Percentiles rank a stretch among this genome's conserved stretches.
Conservation (phyloP, 2,888 invertebrate species). For the Scaptodrosophila latifasciaeformis region DNA sequence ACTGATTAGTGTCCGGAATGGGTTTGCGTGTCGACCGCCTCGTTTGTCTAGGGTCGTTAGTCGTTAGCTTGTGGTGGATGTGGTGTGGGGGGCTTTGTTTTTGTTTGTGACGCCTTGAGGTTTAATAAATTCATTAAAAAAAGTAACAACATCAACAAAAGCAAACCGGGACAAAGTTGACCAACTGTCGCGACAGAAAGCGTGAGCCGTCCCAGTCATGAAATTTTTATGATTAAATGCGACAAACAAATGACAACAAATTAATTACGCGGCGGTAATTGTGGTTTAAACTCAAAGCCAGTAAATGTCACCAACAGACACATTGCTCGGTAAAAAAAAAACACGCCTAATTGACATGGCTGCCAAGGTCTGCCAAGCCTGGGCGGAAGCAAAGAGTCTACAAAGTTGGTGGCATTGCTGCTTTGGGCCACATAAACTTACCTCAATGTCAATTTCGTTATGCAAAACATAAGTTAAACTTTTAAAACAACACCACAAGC, state of each 20-base stretch:
- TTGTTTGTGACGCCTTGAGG: conserved; percentile 31
- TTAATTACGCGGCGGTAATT: conserved; percentile 41
- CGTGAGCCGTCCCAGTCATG: conserved; percentile 1
- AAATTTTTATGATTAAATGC: conserved; percentile 27
- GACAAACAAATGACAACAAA: conserved; percentile 38
- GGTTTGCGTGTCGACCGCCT: conserved; percentile 35
- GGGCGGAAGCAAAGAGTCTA: neutral
- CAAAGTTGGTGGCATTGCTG: neutral
- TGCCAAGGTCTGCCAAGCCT: conserved; percentile 1
- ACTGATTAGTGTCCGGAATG: conserved; percentile 45
- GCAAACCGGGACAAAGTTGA: neutral
- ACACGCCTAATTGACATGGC: conserved; percentile 27
- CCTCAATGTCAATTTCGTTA: conserved; percentile 26
- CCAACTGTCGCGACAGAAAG: neutral
- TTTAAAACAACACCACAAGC: conserved; percentile 7
- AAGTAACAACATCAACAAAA: neutral
- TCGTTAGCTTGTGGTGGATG: too few species aligned
- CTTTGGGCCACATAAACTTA: too few species aligned
- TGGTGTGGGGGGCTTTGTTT: neutral
- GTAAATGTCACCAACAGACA: conserved; percentile 26
- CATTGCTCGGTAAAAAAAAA: conserved; percentile 9
- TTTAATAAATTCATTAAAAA: conserved; percentile 49
- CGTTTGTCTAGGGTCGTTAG: neutral
- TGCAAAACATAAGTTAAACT: conserved; percentile 31
- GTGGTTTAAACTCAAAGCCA: conserved; percentile 26